Evolutionary conservation across 2,113 vertebrate genomes (phyloP), one percentile per base, ranked within the genome.

Genomic region (Dasyornis broadbenti): DNA sequence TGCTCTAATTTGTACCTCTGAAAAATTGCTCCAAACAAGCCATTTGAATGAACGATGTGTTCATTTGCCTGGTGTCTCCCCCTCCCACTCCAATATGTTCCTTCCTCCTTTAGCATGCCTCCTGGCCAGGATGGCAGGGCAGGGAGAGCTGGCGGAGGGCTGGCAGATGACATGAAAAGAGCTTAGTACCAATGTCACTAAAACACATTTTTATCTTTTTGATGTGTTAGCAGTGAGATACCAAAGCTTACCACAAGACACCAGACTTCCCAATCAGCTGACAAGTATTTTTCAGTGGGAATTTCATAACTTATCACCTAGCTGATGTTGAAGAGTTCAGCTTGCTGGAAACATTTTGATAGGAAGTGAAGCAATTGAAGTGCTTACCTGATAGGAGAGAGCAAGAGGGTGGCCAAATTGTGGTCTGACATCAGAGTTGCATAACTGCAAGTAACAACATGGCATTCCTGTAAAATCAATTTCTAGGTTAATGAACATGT

Each of bases 71-170:
- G 45, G 8, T 73, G 69, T 70, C 45, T 80, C 13, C 57, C 53
- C n/a, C 31, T 90, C 53, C 50, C 65, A 61, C 79, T 70, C 52
- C 68, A 80, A 2, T 21, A 53, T 33, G 33, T 50, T 82, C 45
- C 42, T 56, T 50, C 54, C 23, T 44, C 45, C 23, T 6, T 71
- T 26, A 26, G 14, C 42, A 6, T 44, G 45, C 22, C 31, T 61
- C 18, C 54, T 49, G 68, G 40, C n/a, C 0, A 0, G 44, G n/a
- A 30, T 12, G 44, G 50, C 37, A 57, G n/a, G 61, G n/a, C 50
- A 80, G 63, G 71, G 21, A 57, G 7, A 37, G 30, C 56, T 76
- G 45, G 40, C 1, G 3, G 49, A 53, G n/a, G n/a, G 31, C 60
- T 89, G 56, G 39, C 42, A 90, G 70, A 45, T 2, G 4, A 35